phyloP scores from a whole-genome alignment of 2,797 vertebrate species.

The Chrosomus eos region DNA sequence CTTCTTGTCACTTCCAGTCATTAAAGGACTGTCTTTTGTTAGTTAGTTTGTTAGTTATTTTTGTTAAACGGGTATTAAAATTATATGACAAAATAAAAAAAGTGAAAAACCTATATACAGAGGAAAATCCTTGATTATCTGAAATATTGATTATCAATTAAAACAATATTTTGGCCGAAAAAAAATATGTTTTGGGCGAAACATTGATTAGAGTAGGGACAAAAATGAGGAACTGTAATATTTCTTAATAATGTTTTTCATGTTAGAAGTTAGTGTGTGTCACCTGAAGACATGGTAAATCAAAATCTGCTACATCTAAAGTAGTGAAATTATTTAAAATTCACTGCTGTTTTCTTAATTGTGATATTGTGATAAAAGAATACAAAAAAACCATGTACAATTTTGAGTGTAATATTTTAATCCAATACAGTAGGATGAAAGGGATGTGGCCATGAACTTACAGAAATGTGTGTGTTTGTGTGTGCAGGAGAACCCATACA shows the following conservation, averaged over 20 bases:
- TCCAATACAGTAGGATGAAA: not conserved
- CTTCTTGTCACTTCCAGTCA: not conserved
- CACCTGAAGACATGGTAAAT: not conserved
- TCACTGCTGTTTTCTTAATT: not conserved
- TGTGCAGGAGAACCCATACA: conserved; percentile 88
- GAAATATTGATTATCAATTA: not conserved
- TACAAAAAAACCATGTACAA: not conserved
- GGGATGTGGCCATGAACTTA: not conserved
- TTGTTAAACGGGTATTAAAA: not conserved
- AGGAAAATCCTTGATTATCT: not conserved
- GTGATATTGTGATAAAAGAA: not conserved
- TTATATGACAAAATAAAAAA: not conserved
- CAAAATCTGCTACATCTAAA: not conserved
- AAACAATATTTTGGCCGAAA: not conserved
- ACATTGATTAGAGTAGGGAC: not conserved
- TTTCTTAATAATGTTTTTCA: not conserved
- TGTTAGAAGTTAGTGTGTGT: not conserved
- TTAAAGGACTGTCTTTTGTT: not conserved
- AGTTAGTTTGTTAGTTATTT: not conserved
- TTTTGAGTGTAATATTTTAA: not conserved
- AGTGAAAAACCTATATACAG: not conserved
- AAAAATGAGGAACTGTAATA: not conserved
- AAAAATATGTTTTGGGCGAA: not conserved
- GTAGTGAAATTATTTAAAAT: not conserved
- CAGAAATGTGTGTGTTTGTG: conserved; percentile 23